Base-by-base conservation (phyloP, 2,797 vertebrate genomes). In the Tiaroga cobitis region DNA sequence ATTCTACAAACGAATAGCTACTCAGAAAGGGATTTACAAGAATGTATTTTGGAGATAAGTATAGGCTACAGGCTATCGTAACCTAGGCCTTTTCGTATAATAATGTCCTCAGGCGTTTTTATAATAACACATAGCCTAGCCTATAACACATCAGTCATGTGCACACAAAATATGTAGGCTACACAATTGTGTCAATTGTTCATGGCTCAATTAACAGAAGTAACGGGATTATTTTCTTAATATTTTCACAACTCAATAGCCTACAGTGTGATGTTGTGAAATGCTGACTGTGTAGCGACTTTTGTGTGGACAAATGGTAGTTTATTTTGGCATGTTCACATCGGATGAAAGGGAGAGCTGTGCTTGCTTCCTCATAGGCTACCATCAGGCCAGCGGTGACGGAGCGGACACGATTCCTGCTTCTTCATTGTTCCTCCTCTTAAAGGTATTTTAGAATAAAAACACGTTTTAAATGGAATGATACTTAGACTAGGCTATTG, bases 241-340 rank as follows among this genome's bases (percentile, higher is more conserved):
- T 29, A 29, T 29, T 29, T 29, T 29, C 29, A 29, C 29, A 29
- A 29, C 29, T 29, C 29, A 29, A 29, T 29, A 29, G 29, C 29
- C 29, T 6, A 15, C 11, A 63, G n/a, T 15, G 59, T 63, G 59
- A n/a, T 29, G 72, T 74, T 74, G 26, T 49, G 26, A 73, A 73
- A 74, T 49, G 26, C n/a, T 73, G 26, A 73, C 8, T 49, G 8
- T 49, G 41, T 3, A 29, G 15, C 10, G 70, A 74, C 26, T 11
- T 73, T 74, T 74, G 26, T 21, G 10, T 51, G 19, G 10, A 51
- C 29, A 56, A 2, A 34, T 9, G 0, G 10, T 34, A 21, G 29
- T 76, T 76, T 54, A 56, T 76, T 76, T 76, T 76, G 73, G 29
- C 46, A 34, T 34, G 29, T 51, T 75, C 18, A 54, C 32, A 32